These are phyloP conservation scores for Tamias sibiricus DNA, from an alignment of 2,113 vertebrate genomes.

Conservation along the genomic window DNA sequence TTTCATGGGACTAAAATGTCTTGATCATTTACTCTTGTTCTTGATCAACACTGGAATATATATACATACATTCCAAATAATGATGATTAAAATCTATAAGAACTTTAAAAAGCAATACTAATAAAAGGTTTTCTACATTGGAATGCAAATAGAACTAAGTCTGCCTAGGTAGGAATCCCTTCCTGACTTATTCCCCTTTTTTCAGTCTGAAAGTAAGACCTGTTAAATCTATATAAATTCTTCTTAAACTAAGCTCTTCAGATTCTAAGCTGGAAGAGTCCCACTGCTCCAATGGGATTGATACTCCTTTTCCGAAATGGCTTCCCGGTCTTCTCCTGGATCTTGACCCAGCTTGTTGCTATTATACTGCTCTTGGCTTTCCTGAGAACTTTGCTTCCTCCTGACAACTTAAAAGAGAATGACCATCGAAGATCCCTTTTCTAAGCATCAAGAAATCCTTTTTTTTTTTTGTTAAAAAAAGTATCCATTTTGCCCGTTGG, in stretches of 20 bases:
- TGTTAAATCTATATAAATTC: neutral
- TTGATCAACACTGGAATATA: neutral
- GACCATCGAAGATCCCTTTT: neutral
- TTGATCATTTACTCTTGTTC: neutral
- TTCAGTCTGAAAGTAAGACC: neutral
- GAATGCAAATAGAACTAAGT: neutral
- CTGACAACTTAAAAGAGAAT: neutral
- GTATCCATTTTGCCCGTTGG: neutral
- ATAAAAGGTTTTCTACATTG: neutral
- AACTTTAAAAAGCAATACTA: neutral
- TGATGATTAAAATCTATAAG: neutral
- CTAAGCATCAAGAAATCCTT: neutral
- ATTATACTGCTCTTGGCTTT: neutral
- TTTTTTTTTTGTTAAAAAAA: neutral
- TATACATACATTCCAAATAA: neutral
- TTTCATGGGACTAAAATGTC: neutral
- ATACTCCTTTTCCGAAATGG: neutral
- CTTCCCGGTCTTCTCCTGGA: neutral
- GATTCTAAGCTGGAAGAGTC: neutral
- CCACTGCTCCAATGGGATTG: neutral
- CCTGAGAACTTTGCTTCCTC: neutral
- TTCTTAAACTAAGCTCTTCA: neutral
- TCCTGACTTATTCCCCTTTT: neutral
- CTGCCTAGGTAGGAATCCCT: neutral
- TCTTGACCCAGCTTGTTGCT: neutral